A percentile compares a stretch with the other conserved stretches of the same genome.
Evolutionary conservation across 2,113 vertebrate genomes (phyloP).

Genomic region (Clarias gariepinus): DNA sequence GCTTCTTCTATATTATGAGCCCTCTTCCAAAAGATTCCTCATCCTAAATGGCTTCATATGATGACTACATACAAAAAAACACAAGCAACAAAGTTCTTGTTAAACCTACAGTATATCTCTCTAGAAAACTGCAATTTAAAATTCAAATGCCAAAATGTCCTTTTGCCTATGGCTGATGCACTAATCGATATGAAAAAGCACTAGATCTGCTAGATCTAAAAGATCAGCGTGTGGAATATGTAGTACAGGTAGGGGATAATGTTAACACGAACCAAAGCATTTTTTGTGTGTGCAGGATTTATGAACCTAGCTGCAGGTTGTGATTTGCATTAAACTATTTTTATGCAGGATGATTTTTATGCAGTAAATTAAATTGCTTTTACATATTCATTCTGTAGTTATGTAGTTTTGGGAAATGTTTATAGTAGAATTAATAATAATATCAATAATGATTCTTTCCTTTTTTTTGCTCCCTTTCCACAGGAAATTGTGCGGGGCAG

Average conservation of each 20-base stretch:
- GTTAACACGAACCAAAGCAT: background rate
- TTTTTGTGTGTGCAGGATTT: background rate
- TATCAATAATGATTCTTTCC: no score
- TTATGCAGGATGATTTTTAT: no score
- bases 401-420: background rate
- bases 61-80: background rate
- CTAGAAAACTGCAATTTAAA: background rate
- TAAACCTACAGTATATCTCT: background rate
- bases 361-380: background rate
- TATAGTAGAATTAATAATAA: background rate
- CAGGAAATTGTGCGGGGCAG: slow-evolving; percentile 88
- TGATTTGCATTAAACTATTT: background rate
- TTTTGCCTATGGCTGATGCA: background rate
- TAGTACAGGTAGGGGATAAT: background rate
- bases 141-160: background rate
- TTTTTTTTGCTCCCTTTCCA: background rate
- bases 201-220: background rate
- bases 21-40: no score
- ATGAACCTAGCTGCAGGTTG: background rate
- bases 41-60: background rate
- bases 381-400: background rate
- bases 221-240: background rate
- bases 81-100: background rate
- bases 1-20: background rate
- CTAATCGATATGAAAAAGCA: background rate